Evolutionary conservation across 2,113 vertebrate species (phyloP), one percentile per base, ranked within the genome.

Genomic region (Chloroceryle aenea): DNA sequence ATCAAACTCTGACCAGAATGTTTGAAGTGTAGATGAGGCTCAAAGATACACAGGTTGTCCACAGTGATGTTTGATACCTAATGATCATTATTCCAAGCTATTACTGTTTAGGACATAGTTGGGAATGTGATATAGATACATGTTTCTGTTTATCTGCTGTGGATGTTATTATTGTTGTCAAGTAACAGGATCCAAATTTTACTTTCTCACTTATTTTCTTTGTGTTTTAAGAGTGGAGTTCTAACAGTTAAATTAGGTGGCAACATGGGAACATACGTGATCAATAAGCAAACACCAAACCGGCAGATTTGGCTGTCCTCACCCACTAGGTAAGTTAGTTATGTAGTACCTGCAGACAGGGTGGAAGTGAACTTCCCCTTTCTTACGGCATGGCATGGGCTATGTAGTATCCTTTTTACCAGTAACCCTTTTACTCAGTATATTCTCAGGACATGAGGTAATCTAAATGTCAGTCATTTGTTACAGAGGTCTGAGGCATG

Each of bases 251-350:
- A 99, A 93, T 87, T 99, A 56, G 98, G 99, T 14, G 98, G 98
- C 36, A 98, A 97, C 75, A 97, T 99, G 42, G 99, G 99, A 64
- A 99, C 99, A 1, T 99, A 99, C 0, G 99, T 99, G 74, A 99
- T 99, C 98, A 99, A 99, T 97, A 99, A 99, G 95, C 99, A 99
- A 97, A 99, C 99, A 20, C 99, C 99, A 64, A 99, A 99, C 98
- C 98, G 94, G 96, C 99, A 99, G 95, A 99, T 99, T 97, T 99
- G 99, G 99, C 97, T 99, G 8, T 99, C 99, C 2, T 99, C 99
- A 50, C 99, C 99, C 34, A 98, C 97, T 89, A 99, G 99, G 99
- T 99, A 87, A 77, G 97, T 45, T 63, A 30, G 27, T 71, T 80
- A 74, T 0, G 1, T 78, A 62, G 26, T 29, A 64, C 40, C 69